phyloP scores from a whole-genome alignment of 2,797 vertebrate genomes.

The Acipenser oxyrinchus region DNA sequence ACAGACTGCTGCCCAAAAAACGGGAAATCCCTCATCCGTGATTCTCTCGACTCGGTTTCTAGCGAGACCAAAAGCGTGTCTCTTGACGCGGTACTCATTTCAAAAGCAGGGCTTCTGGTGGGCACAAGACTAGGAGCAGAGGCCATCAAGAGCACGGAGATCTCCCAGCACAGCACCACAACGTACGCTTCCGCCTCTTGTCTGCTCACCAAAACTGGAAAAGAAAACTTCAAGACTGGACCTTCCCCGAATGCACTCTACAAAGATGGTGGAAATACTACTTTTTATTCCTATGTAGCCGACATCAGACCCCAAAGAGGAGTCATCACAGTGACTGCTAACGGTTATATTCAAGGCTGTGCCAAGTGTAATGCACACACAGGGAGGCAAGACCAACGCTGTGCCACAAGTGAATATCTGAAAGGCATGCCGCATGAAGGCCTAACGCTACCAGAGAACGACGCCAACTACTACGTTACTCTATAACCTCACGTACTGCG shows the following conservation, averaged over 20 bases:
- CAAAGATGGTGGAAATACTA: no score
- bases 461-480: constrained; percentile 6
- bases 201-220: no score
- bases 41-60: neutral
- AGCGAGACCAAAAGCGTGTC: neutral
- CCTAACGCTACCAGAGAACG: neutral
- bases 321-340: neutral
- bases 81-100: no score
- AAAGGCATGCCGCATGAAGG: neutral
- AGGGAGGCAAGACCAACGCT: neutral
- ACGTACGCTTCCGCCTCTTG: no score
- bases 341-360: neutral
- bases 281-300: neutral
- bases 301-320: neutral
- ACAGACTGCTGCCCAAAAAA: neutral
- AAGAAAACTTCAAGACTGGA: no score
- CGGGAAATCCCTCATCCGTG: neutral
- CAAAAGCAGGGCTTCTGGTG: no score
- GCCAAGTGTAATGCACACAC: neutral
- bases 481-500: neutral
- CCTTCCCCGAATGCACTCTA: no score
- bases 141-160: no score
- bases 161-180: no score
- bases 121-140: no score
- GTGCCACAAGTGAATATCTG: neutral